phyloP scores from a whole-genome alignment of 2,113 vertebrate genomes.

The Delphinus delphis region DNA sequence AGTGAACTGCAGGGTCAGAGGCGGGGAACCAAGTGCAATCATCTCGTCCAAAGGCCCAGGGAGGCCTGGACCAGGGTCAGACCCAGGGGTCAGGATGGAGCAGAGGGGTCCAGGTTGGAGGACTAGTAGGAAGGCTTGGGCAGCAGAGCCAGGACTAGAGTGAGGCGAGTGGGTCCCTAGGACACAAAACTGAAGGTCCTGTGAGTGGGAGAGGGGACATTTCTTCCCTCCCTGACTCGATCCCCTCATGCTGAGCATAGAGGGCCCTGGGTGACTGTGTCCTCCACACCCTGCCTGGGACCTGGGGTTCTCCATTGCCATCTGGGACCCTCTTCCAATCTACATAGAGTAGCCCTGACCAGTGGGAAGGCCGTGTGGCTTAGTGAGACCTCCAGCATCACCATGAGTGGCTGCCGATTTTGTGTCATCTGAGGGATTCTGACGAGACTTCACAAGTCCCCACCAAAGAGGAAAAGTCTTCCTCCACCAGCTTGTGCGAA shows the following conservation, averaged over 20 bases:
- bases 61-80: not conserved
- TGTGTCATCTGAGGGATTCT: not conserved
- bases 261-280: not conserved
- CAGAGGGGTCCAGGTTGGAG: too few relatives aligned
- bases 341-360: accelerated
- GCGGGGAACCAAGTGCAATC: not conserved
- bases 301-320: not conserved
- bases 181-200: not conserved
- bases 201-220: not conserved
- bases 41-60: not conserved
- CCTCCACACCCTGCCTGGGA: too few relatives aligned
- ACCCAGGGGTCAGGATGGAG: not conserved
- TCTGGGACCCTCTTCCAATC: too few relatives aligned
- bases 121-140: not conserved
- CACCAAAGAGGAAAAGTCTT: not conserved
- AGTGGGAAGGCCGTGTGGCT: not conserved
- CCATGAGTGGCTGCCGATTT: accelerated
- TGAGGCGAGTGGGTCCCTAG: accelerated
- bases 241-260: not conserved
- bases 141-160: not conserved
- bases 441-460: not conserved
- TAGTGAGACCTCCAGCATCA: too few relatives aligned
- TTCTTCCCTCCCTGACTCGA: not conserved
- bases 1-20: not conserved
- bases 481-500: not conserved